Evolutionary conservation across 1,140 invertebrate genomes (phyloP), one percentile per base, ranked within the genome.

Genomic region (Nebria ingens): DNA sequence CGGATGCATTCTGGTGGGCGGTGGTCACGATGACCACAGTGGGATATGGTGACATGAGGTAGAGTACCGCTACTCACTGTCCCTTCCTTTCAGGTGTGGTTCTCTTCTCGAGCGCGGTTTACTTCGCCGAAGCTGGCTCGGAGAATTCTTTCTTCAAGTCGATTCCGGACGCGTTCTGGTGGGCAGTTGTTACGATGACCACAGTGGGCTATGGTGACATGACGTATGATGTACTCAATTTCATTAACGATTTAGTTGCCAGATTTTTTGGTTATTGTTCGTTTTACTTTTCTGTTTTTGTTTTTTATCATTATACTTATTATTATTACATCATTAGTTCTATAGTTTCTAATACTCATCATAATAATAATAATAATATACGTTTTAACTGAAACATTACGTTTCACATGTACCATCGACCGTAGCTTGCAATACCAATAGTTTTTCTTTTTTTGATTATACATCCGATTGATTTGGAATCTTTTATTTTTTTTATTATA

Each of bases 131-230:
- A 81, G 84, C 93, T 70, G 90, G 97, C 75, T 91, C 86, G 74
- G 87, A 89, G 77, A 97, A 98, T 81, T 97, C 94, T 68, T 89
- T 94, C 84, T 99, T 98, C 86, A 95, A 95, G 82, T 96, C 92
- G 76, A 98, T 98, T 81, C 91, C 89, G 71, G 88, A 89, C 78
- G 91, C 93, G 73, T 98, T 98, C 84, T 98, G 95, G 96, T 98
- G 94, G 93, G 91, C 90, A 72, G 93, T 98, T 73, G 95, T 98
- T 75, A 98, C 95, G 75, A 98, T 98, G 95, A 91, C 94, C 76
- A 98, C 95, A 77, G 95, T 98, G 76, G 96, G 96, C 79, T 99
- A 99, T 85, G 97, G 97, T 81, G 97, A 99, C 81, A 98, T 98
- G 94, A 93, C 89, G 89, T 91, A 91, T 87, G 88, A 85, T 85